Evolutionary conservation across 2,888 invertebrate species (phyloP).

Genomic region (Zonitis immaculata): DNA sequence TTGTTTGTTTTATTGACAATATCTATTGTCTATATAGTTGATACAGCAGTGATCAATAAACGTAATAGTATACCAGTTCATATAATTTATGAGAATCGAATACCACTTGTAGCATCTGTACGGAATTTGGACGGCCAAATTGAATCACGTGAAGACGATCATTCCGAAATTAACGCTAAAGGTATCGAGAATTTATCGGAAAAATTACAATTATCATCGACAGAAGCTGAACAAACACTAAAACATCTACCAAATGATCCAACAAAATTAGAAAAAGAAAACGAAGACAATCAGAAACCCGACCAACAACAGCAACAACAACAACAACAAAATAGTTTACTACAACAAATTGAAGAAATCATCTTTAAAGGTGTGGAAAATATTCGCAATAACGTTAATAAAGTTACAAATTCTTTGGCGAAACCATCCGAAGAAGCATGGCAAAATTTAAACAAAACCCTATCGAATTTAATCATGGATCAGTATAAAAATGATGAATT

Average conservation of each 20-base stretch:
- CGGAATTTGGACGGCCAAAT: constrained; percentile 36
- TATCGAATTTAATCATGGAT: constrained; percentile 16
- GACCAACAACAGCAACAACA: too few species aligned
- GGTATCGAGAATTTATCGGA: constrained; percentile 32
- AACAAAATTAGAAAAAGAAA: neutral
- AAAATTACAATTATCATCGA: constrained; percentile 31
- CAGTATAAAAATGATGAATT: constrained; percentile 11
- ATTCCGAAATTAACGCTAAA: too few species aligned
- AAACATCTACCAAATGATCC: constrained; percentile 17
- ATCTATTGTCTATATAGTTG: constrained; percentile 22
- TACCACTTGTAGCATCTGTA: constrained; percentile 4
- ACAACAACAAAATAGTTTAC: too few species aligned
- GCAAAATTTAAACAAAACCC: constrained; percentile 19
- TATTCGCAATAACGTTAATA: constrained; percentile 16
- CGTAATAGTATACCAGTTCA: constrained; percentile 39
- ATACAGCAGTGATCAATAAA: constrained; percentile 28
- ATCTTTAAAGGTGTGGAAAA: constrained; percentile 18
- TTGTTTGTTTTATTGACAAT: constrained; percentile 32
- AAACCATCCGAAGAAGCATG: constrained; percentile 16
- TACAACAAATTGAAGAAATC: constrained; percentile 18
- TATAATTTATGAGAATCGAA: constrained; percentile 35
- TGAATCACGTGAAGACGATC: constrained; percentile 29
- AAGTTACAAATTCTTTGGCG: constrained; percentile 6
- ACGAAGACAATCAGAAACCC: neutral
- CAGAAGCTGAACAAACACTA: constrained; percentile 24